Conservation (phyloP, 2,113 vertebrate genomes). For the Atractosteus spatula region DNA sequence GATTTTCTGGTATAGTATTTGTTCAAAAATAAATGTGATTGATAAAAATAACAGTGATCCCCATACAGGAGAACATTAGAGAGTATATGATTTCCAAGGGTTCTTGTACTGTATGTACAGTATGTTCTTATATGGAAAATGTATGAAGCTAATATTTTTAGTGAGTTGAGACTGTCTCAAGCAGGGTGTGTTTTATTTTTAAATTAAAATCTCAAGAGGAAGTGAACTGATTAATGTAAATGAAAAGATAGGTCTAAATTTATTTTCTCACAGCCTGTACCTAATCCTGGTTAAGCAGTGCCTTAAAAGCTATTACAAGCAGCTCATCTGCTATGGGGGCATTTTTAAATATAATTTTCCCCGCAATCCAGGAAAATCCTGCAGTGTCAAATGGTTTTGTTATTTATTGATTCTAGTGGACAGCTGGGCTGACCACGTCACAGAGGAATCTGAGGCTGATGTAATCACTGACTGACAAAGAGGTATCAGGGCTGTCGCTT, state of each 20-base stretch:
- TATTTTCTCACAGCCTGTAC: not conserved
- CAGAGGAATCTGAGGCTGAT: too few species aligned
- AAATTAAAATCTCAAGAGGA: not conserved
- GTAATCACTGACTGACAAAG: too few species aligned
- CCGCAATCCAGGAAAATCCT: constrained; percentile 1
- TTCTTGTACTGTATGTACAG: too few species aligned
- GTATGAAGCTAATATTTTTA: not conserved
- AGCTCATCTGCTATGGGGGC: not conserved
- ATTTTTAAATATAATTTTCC: not conserved
- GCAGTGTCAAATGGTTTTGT: not conserved
- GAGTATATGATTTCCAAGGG: too few species aligned
- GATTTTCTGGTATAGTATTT: too few species aligned
- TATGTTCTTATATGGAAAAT: too few species aligned
- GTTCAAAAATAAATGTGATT: too few species aligned
- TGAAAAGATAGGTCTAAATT: not conserved
- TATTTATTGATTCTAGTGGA: not conserved
- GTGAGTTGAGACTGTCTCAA: constrained; percentile 10
- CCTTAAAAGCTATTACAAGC: not conserved
- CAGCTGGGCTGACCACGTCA: not conserved
- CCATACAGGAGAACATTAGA: too few species aligned
- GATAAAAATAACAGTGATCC: too few species aligned
- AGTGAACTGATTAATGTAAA: not conserved
- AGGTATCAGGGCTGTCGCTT: too few species aligned
- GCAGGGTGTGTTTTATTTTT: not conserved
- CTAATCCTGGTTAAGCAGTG: constrained; percentile 17